Percentiles rank a stretch among this genome's conserved stretches.
These are phyloP conservation scores for Himalopsyche anomala DNA, from an alignment of 2,888 invertebrate species.

Conservation along the genomic window DNA sequence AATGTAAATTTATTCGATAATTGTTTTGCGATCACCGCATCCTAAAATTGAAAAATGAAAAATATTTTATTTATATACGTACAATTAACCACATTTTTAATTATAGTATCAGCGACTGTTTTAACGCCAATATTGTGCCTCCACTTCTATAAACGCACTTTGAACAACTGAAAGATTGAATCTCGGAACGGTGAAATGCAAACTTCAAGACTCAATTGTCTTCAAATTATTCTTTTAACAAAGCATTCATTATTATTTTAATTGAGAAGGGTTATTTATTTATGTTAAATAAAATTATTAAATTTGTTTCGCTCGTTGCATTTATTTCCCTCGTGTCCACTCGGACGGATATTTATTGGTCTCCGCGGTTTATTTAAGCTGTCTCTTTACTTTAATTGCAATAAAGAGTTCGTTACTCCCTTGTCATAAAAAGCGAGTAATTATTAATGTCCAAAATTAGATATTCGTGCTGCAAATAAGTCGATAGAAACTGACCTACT, in stretches of 20 bases:
- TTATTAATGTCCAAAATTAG: too few species aligned
- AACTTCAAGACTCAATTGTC: not conserved
- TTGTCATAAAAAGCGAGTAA: not conserved
- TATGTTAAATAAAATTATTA: not conserved
- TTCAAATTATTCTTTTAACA: not conserved
- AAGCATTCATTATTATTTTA: not conserved
- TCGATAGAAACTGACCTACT: too few species aligned
- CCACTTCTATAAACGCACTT: not conserved
- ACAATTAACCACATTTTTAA: not conserved
- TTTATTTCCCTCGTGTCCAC: constrained; percentile 10
- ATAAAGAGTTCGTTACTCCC: constrained; percentile 1
- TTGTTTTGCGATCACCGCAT: too few species aligned
- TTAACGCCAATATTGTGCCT: not conserved
- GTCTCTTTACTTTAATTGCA: not conserved
- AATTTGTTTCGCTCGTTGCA: not conserved
- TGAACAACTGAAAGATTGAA: not conserved
- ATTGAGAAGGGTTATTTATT: constrained; percentile 18
- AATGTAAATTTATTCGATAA: too few species aligned
- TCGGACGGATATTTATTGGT: not conserved
- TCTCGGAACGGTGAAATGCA: not conserved
- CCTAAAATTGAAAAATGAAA: too few species aligned
- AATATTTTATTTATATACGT: not conserved
- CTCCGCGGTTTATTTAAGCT: not conserved
- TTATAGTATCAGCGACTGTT: too few species aligned
- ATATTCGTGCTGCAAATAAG: too few species aligned